Evolutionary conservation across 2,888 invertebrate species (phyloP).

Genomic region (Cotesia congregata): DNA sequence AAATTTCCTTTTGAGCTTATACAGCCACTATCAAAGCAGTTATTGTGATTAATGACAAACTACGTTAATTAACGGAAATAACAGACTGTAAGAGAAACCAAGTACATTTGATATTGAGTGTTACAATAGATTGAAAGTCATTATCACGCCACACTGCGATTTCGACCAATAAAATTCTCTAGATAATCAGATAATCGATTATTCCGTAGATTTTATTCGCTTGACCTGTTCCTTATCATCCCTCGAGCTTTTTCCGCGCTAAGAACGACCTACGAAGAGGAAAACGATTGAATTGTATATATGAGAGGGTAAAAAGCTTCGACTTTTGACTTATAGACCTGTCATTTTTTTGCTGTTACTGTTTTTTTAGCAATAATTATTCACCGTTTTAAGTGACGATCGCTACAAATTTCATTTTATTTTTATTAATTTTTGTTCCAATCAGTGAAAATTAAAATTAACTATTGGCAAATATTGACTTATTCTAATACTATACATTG

Average conservation of each 20-base stretch:
- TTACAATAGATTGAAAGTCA: conserved; percentile 6
- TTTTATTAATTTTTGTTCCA: no score
- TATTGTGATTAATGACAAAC: neutral
- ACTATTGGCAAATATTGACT: no score
- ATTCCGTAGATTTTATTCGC: conserved; percentile 22
- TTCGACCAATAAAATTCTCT: conserved; percentile 20
- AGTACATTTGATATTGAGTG: neutral
- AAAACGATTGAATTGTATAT: neutral
- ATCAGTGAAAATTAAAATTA: no score
- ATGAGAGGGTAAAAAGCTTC: neutral
- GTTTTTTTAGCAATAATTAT: neutral
- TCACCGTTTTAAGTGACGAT: neutral
- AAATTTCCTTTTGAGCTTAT: neutral
- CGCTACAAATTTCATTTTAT: neutral
- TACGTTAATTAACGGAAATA: neutral
- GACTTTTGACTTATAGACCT: neutral
- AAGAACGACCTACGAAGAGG: neutral
- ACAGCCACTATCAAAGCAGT: neutral
- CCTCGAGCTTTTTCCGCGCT: neutral
- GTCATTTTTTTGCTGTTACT: neutral
- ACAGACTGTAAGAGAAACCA: neutral
- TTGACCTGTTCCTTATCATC: conserved; percentile 8
- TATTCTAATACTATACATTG: no score
- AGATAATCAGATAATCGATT: conserved; percentile 27
- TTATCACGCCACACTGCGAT: conserved; percentile 16